Conservation (phyloP, 2,113 vertebrate species). For the Micromys minutus region DNA sequence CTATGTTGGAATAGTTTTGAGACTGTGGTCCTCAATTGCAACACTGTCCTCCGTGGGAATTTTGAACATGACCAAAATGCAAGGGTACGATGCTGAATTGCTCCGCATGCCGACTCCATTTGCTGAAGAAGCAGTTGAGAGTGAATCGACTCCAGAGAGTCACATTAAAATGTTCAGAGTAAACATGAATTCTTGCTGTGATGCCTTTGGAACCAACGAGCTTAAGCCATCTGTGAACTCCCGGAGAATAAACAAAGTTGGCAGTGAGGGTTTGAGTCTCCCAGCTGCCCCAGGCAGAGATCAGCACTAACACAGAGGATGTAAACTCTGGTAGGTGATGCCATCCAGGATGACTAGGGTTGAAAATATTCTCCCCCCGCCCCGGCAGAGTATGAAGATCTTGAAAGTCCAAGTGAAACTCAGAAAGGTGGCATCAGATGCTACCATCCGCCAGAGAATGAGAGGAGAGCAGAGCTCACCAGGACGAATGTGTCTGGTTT, state of each 20-base stretch:
- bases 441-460: background rate
- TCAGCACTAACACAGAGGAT: background rate
- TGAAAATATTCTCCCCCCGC: background rate
- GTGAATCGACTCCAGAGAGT: background rate
- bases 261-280: background rate
- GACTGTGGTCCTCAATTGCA: slow-evolving; percentile 84
- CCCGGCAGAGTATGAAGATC: background rate
- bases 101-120: slow-evolving; percentile 93
- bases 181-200: background rate
- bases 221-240: background rate
- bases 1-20: slow-evolving; percentile 94
- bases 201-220: background rate
- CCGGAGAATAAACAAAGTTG: background rate
- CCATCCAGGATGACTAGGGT: too few species aligned
- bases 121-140: slow-evolving; percentile 77
- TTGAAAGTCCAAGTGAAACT: background rate
- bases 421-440: background rate
- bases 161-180: too few species aligned
- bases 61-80: slow-evolving; percentile 91
- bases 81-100: slow-evolving; percentile 91
- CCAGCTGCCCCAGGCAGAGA: background rate
- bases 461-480: background rate
- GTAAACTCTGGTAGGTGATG: background rate
- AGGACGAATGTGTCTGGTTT: too few species aligned
- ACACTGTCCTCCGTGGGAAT: slow-evolving; percentile 93